Conservation (phyloP, 2,797 vertebrate genomes). For the Trichosurus vulpecula region DNA sequence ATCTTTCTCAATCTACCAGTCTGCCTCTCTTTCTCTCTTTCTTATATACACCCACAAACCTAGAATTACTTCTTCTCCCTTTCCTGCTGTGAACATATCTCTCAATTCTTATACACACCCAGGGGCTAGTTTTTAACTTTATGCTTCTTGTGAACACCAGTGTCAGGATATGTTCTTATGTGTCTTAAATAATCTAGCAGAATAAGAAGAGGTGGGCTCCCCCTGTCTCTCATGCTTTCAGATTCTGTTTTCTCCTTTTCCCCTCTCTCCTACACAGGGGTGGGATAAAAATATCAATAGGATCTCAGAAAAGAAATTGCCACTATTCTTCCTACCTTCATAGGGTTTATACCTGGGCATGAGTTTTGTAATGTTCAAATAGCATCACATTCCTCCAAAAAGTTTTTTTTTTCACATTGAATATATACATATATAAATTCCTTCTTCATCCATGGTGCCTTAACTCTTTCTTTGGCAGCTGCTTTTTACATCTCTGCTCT, state of each 20-base stretch:
- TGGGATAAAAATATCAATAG: background rate
- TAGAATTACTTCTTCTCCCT: constrained; percentile 47
- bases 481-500: background rate
- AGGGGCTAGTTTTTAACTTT: background rate
- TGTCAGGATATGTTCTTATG: background rate
- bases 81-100: constrained; percentile 50
- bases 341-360: background rate
- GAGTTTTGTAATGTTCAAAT: background rate
- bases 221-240: background rate
- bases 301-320: background rate
- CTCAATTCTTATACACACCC: background rate
- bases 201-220: background rate
- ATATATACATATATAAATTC: background rate
- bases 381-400: background rate
- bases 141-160: background rate
- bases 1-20: background rate
- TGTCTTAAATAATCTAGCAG: background rate
- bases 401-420: background rate
- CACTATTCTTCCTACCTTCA: background rate
- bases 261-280: background rate
- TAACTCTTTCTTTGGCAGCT: background rate
- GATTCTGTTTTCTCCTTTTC: background rate
- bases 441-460: background rate
- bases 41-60: background rate
- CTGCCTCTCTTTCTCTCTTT: background rate